phyloP scores from a whole-genome alignment of 2,888 invertebrate genomes.

The Dynastes grantii region DNA sequence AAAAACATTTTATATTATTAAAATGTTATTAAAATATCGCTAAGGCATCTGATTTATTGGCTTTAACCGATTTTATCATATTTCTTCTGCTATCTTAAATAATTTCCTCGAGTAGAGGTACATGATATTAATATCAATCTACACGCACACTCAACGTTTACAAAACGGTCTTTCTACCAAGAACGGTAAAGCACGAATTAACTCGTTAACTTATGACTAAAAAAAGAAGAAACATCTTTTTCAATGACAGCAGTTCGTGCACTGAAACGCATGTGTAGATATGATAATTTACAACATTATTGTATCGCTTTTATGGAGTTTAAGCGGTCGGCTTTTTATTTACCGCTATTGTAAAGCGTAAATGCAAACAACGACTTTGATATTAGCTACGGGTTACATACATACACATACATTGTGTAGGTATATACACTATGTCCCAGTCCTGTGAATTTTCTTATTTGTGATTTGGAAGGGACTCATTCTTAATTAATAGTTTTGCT shows the following conservation, averaged over 20 bases:
- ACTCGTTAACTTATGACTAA: conserved; percentile 20
- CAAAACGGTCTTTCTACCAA: conserved; percentile 2
- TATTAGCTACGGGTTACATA: too few relatives aligned
- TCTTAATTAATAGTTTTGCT: too few relatives aligned
- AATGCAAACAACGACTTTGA: too few relatives aligned
- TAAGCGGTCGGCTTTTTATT: conserved; percentile 2
- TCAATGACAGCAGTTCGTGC: conserved; percentile 7
- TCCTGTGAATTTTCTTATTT: too few relatives aligned
- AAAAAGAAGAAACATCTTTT: conserved; percentile 25
- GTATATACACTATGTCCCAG: too few relatives aligned
- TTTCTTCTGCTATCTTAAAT: background rate
- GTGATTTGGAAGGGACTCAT: too few relatives aligned
- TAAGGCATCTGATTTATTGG: too few relatives aligned
- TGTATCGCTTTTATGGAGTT: conserved; percentile 27
- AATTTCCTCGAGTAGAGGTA: background rate
- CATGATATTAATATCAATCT: conserved; percentile 9
- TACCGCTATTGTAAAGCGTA: conserved; percentile 14
- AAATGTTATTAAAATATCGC: too few relatives aligned
- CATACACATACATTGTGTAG: too few relatives aligned
- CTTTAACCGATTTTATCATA: background rate
- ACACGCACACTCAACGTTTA: conserved; percentile 1
- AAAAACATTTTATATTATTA: too few relatives aligned
- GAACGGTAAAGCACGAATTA: conserved; percentile 34
- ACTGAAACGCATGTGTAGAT: background rate
- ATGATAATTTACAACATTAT: conserved; percentile 29